Evolutionary conservation across 2,888 invertebrate genomes (phyloP).

Genomic region (Venusia cambrica): DNA sequence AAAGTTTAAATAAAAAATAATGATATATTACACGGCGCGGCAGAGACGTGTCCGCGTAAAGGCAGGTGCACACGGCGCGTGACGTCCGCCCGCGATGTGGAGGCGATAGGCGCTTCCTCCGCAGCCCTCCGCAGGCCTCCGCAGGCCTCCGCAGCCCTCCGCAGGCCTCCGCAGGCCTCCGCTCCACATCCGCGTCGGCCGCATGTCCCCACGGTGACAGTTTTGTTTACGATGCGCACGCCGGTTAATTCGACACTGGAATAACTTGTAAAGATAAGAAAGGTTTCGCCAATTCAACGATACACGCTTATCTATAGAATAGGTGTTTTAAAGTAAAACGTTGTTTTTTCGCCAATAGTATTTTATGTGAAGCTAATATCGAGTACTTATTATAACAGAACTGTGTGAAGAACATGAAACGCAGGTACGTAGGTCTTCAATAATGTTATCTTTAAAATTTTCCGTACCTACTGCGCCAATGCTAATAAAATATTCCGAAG

Average conservation of each 20-base stretch:
- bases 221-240: conserved; percentile 39
- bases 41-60: conserved; percentile 28
- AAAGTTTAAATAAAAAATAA: conserved; percentile 28
- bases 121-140: no score
- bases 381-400: no score
- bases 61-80: conserved; percentile 56
- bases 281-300: conserved; percentile 15
- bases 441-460: no score
- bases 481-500: no score
- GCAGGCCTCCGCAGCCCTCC: no score
- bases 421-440: no score
- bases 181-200: conserved; percentile 43
- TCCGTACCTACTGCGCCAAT: no score
- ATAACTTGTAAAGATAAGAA: conserved; percentile 13
- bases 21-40: conserved; percentile 29
- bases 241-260: conserved; percentile 29
- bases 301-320: conserved; percentile 1
- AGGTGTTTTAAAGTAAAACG: conserved; percentile 3
- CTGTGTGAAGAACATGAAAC: no score
- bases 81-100: conserved; percentile 27
- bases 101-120: conserved; percentile 35
- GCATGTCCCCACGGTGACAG: conserved; percentile 46
- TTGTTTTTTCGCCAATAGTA: conserved; percentile 1
- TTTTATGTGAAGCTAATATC: no score
- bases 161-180: no score